These are phyloP conservation scores for Brienomyrus brachyistius DNA, from an alignment of 2,113 vertebrate genomes.

Conservation along the genomic window DNA sequence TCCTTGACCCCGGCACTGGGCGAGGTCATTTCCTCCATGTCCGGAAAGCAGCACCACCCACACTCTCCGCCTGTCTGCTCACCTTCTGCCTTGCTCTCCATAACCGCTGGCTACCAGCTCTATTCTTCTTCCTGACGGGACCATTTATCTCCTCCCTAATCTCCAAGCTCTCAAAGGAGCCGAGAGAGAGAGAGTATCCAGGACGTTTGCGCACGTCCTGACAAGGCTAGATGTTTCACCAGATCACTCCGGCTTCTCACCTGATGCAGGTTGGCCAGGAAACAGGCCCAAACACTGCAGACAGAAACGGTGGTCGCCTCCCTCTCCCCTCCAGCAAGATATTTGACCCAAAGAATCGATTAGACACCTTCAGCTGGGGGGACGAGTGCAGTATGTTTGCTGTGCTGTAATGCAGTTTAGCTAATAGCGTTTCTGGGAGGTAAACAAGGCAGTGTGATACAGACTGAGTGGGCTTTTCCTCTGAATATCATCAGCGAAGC, in stretches of 20 bases:
- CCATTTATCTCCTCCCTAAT: slow-evolving; percentile 20
- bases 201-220: neutral
- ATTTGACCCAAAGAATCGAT: neutral
- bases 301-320: neutral
- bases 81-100: neutral
- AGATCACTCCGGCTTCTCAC: neutral
- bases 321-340: neutral
- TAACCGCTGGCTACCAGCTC: neutral
- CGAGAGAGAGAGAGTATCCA: neutral
- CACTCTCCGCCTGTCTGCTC: neutral
- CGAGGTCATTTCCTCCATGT: neutral
- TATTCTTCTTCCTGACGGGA: slow-evolving; percentile 9
- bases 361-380: neutral
- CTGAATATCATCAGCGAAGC: neutral
- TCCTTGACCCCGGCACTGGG: neutral
- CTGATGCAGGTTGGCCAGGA: neutral
- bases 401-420: neutral
- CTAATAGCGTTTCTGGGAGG: neutral
- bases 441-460: neutral
- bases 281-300: neutral
- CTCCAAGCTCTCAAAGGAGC: neutral
- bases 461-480: neutral
- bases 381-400: neutral
- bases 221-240: neutral
- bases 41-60: neutral